Base-by-base conservation (phyloP, 1,140 invertebrate genomes). In the Drosophila pseudoananassae region DNA sequence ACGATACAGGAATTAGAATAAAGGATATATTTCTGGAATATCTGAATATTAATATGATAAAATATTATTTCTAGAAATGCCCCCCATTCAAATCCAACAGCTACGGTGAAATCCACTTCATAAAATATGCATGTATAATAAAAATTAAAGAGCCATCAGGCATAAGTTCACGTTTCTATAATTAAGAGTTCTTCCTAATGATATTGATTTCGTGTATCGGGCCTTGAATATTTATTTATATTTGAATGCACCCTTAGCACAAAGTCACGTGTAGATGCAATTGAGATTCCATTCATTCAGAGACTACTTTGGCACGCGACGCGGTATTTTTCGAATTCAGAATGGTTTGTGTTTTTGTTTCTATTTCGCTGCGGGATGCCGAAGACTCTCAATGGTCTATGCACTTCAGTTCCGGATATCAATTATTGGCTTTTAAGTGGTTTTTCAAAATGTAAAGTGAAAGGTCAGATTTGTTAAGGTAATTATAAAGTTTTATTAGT, bases 371-470 rank as follows among this genome's bases (percentile, higher is more conserved):
- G 27, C 31, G 25, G 27, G 63, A n/a, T 64, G 58, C 63, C 4
- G 38, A 40, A 40, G 17, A 40, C 38, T 50, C 15, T 65, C 45
- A 65, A 50, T 50, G 7, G 17, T 6, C 6, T 29, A 47, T 17
- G 31, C 65, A 55, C 65, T 69, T 85, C 66, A 66, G 49, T 52
- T 78, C 58, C 74, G 77, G 77, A 85, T 75, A 85, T 78, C 65
- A 87, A 71, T 78, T 72, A 85, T 81, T 71, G 69, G 63, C 53
- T 40, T 72, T 75, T 36, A 71, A 87, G 82, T 78, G 78, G 8
- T 10, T 68, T 61, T 56, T 25, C 0, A 0, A 54, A 25, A 50
- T 20, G 7, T 17, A 23, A 14, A 8, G 8, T 12, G 45, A 6
- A 27, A 61, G 43, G 20, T 36, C 38, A 47, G 10, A 23, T 43